Conservation (phyloP, 2,888 invertebrate genomes). For the Drosophila neotestacea region DNA sequence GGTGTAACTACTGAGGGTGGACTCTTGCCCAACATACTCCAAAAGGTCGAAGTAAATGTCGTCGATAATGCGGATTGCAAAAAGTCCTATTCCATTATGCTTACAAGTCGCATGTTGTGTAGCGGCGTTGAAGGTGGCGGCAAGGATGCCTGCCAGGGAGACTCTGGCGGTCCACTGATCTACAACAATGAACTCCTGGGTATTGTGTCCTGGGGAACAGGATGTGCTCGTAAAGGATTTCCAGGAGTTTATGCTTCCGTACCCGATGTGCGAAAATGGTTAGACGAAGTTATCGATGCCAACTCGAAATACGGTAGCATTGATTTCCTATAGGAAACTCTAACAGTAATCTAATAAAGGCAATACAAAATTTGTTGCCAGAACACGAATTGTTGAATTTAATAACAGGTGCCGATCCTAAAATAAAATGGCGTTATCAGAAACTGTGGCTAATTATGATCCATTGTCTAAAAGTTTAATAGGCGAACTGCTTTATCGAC, state of each 20-base stretch:
- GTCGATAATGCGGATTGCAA: slow-evolving; percentile 68
- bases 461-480: too few relatives aligned
- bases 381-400: too few relatives aligned
- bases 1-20: slow-evolving; percentile 63
- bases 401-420: too few relatives aligned
- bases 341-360: neutral
- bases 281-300: slow-evolving; percentile 26
- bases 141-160: slow-evolving; percentile 82
- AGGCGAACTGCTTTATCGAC: too few relatives aligned
- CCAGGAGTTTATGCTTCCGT: slow-evolving; percentile 80
- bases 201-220: slow-evolving; percentile 82
- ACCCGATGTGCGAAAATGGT: slow-evolving; percentile 65
- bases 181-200: slow-evolving; percentile 69
- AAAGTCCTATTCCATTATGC: slow-evolving; percentile 54
- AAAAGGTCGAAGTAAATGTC: slow-evolving; percentile 70
- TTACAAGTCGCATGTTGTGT: slow-evolving; percentile 80
- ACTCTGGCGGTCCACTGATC: slow-evolving; percentile 82
- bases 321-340: slow-evolving; percentile 50
- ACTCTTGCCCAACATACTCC: slow-evolving; percentile 56
- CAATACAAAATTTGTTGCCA: slow-evolving; percentile 7
- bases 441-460: too few relatives aligned
- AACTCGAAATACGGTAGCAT: slow-evolving; percentile 49
- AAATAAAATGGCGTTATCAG: too few relatives aligned
- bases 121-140: slow-evolving; percentile 75
- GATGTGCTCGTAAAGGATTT: slow-evolving; percentile 64